Evolutionary conservation across 2,888 invertebrate species (phyloP), one percentile per base, ranked within the genome.

Genomic region (Neoascia interrupta): DNA sequence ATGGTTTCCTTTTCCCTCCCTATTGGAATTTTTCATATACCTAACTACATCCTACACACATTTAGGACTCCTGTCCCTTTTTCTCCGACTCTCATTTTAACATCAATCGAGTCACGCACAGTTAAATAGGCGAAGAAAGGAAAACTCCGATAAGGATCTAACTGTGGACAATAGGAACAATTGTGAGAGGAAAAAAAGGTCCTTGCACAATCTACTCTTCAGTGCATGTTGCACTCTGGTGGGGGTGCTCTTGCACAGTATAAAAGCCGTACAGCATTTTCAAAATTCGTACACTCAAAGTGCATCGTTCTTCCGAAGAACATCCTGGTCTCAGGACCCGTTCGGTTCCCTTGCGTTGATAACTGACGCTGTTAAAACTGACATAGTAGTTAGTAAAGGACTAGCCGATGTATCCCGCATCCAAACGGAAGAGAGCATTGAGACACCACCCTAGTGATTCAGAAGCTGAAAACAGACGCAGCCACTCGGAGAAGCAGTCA

Each of bases 231-330:
- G 69, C 37, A 37, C 43, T 26, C 51, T 64, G 66, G 79, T 56
- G 73, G 66, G 66, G 61, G 56, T 66, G 61, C 10, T 13, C 5
- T 31, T 11, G 15, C 13, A 28, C 36, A 47, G 79, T 81, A 80
- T 80, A 80, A 80, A 80, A 69, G 69, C 37, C 36, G 49, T 18
- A 21, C 10, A 13, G 19, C 15, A 45, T 61, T 69, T 68, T 56
- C 13, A 1, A 61, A 54, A 73, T 58, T 18, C 36, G 34, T 63
- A 80, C 74, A 80, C 68, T 80, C 58, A 39, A 58, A 74, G 80
- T 80, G 73, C 68, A 73, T 69, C 74, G 74, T 74, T 69, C 68
- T 58, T 74, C 74, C 66, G 80, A 69, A 28, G 47, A 74, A 58
- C 74, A 80, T 60, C 74, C 36, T 41, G 61, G 79, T 72, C 66